A percentile compares a stretch with the other conserved stretches of the same genome.
These are phyloP conservation scores for Holacanthella duospinosa DNA, from an alignment of 2,888 invertebrate genomes.

Conservation along the genomic window DNA sequence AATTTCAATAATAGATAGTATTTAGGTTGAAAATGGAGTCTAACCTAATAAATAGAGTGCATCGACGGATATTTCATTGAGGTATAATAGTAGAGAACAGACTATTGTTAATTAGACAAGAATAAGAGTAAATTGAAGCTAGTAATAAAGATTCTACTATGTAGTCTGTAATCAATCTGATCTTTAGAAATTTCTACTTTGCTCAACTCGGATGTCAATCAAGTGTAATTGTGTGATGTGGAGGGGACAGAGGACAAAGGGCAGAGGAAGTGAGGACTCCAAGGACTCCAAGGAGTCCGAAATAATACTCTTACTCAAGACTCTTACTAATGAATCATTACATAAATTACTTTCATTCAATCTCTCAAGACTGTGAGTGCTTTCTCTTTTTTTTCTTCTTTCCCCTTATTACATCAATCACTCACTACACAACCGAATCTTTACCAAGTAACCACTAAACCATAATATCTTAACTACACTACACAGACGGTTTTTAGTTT, in stretches of 20 bases:
- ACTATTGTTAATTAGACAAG: no score
- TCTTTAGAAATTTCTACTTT: not conserved
- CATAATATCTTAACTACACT: no score
- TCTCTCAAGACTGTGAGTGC: not conserved
- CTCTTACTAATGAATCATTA: conserved; percentile 4
- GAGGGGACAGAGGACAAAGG: not conserved
- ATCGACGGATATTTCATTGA: no score
- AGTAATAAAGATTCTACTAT: no score
- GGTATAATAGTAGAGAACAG: no score
- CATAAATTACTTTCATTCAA: conserved; percentile 5
- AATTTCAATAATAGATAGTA: no score
- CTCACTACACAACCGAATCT: no score
- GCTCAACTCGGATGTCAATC: not conserved
- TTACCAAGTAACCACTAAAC: no score
- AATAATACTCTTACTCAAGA: no score
- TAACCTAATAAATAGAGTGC: no score
- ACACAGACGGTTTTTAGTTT: no score
- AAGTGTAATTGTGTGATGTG: not conserved
- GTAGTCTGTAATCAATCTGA: not conserved
- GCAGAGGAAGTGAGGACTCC: not conserved
- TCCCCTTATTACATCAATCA: not conserved
- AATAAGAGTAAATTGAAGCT: not conserved
- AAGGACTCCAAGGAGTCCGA: not conserved
- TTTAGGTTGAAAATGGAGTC: no score
- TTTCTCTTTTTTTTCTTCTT: not conserved